Conservation (phyloP, 2,888 invertebrate genomes). For the Apamea anceps region DNA sequence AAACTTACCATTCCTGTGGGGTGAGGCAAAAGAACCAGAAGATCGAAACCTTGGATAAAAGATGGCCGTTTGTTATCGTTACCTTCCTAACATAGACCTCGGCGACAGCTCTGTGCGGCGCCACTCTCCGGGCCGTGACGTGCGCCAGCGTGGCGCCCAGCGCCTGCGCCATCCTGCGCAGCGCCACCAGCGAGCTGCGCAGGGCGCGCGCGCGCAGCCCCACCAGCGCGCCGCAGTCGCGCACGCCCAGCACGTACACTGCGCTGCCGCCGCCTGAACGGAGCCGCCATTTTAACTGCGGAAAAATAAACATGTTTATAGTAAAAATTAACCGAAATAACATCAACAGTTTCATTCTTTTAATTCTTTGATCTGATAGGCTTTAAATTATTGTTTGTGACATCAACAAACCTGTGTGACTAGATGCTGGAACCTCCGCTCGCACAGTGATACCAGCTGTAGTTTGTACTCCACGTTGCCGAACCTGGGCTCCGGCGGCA, state of each 20-base stretch:
- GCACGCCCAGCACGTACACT: conserved; percentile 99
- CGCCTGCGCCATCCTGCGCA: conserved; percentile 96
- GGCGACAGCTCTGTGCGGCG: conserved; percentile 92
- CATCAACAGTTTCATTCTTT: no score
- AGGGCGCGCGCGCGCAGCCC: conserved; percentile 96
- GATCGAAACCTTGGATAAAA: neutral
- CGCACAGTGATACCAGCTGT: conserved; percentile 97
- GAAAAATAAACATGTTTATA: neutral
- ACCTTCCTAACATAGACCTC: conserved; percentile 92
- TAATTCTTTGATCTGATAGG: no score
- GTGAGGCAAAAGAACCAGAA: neutral
- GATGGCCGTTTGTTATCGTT: neutral
- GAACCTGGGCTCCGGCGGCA: conserved; percentile 97
- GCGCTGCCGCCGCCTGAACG: conserved; percentile 97
- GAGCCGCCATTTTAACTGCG: conserved; percentile 98
- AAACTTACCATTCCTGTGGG: no score
- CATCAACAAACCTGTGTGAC: conserved; percentile 94
- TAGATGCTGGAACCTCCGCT: conserved; percentile 96
- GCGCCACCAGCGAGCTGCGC: conserved; percentile 95
- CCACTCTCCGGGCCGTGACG: conserved; percentile 78
- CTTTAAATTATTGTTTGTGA: no score
- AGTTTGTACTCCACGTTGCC: conserved; percentile 99
- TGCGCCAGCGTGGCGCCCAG: conserved; percentile 93
- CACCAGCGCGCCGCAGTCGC: conserved; percentile 96
- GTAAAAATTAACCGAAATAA: no score